phyloP scores from a whole-genome alignment of 1,140 invertebrate species.

The Drosophila ironensis region DNA sequence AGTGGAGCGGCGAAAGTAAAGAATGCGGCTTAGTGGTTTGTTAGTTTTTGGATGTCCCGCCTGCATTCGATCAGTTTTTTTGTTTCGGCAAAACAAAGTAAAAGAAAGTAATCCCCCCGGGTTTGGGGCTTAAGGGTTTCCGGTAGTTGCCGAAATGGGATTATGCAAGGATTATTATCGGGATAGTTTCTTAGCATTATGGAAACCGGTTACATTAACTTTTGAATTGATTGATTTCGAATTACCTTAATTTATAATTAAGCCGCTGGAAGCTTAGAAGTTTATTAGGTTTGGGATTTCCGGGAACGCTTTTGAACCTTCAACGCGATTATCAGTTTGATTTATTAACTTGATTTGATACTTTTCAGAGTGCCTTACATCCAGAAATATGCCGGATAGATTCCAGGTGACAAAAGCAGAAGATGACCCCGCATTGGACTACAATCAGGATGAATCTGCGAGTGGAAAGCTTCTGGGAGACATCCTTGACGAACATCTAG shows the following conservation, averaged over 20 bases:
- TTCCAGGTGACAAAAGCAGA: constrained; percentile 80
- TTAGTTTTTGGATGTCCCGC: neutral
- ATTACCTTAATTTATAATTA: neutral
- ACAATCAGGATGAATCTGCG: constrained; percentile 70
- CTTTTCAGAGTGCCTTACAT: constrained; percentile 45
- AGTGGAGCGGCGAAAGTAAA: constrained; percentile 6
- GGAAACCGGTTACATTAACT: neutral
- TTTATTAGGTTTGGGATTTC: neutral
- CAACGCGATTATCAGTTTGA: too few relatives aligned
- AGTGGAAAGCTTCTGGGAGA: constrained; percentile 74
- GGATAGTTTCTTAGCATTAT: neutral
- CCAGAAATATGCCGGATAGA: constrained; percentile 74
- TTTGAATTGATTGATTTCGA: neutral
- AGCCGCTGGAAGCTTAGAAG: neutral
- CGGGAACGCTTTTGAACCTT: constrained; percentile 34
- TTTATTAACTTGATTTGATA: constrained; percentile 1
- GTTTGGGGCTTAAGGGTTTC: too few relatives aligned
- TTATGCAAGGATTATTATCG: too few relatives aligned
- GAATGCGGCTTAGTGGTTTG: constrained; percentile 8
- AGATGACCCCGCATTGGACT: constrained; percentile 70
- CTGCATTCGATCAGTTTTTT: neutral
- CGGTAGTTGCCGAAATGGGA: too few relatives aligned
- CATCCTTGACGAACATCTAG: constrained; percentile 56
- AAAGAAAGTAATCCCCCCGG: neutral
- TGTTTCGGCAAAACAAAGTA: neutral